Base-by-base conservation (phyloP, 2,888 invertebrate species). In the Hirtodrosophila histrioides region DNA sequence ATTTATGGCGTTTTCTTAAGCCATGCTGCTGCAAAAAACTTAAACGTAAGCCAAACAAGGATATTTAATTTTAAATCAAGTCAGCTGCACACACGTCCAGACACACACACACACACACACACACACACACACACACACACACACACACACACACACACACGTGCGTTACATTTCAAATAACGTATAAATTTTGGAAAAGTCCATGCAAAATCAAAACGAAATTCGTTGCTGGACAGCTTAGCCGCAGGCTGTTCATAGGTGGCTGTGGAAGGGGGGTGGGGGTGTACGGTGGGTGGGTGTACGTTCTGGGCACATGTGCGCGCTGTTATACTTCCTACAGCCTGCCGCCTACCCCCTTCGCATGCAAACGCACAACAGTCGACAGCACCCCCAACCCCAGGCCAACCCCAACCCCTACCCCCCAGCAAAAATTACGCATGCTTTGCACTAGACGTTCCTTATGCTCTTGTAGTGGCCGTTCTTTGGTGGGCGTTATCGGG, bases 151-250 rank as follows among this genome's bases (percentile, higher is more conserved):
- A 36, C 48, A 53, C 39, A 63, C 29, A 71, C 56, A 69, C 63
- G 80, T 83, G 84, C 69, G 68, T 68, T 53, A 84, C 68, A 84
- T 84, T 78, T 86, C 57, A 86, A 86, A 84, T 68, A 69, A 68
- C 74, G 64, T 66, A 81, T 74, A 83, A 60, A 83, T 75, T 73
- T 58, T 17, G 31, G 45, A 55, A 70, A 75, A 85, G 79, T 73
- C 75, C 69, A 85, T 87, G 85, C 80, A 83, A 85, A 85, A 80
- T 88, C 88, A 80, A 88, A 83, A 71, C 70, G 75, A 75, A 80
- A 73, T 81, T 69, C 53, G 45, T 65, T 58, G 79, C 78, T 66
- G 87, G 87, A 83, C 87, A 83, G 78, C 73, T 69, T 64, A 73
- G 67, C 68, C 62, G 43, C 62, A 64, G 64, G 56, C 63, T 60